Evolutionary conservation across 2,113 vertebrate species (phyloP).

Genomic region (Cepphus grylle): DNA sequence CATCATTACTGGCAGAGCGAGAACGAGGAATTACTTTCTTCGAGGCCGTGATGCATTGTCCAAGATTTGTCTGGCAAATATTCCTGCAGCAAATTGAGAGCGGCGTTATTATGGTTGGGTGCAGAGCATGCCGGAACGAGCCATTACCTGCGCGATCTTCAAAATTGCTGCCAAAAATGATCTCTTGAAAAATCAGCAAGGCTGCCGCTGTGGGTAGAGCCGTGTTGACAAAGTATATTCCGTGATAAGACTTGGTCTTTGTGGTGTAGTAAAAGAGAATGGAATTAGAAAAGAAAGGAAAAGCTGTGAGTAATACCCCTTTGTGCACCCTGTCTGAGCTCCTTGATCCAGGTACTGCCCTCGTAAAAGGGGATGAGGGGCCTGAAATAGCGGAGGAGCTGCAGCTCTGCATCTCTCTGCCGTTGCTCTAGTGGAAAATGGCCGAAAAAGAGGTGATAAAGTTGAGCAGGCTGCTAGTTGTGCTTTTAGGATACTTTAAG

Average conservation of each 20-base stretch:
- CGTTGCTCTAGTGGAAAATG: not conserved
- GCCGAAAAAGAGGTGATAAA: not conserved
- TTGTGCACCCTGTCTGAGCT: not conserved
- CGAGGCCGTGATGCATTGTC: not conserved
- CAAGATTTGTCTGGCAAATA: not conserved
- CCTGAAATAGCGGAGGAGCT: not conserved
- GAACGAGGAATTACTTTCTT: not conserved
- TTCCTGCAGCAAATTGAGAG: not conserved
- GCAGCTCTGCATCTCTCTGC: not conserved
- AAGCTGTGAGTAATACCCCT: not conserved
- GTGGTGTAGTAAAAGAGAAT: not conserved
- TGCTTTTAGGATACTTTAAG: not conserved
- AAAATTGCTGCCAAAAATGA: not conserved
- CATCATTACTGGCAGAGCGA: not conserved
- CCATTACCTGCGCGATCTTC: not conserved
- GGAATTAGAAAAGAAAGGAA: not conserved
- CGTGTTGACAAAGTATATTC: no score
- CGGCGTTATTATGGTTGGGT: rapidly evolving
- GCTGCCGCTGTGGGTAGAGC: not conserved
- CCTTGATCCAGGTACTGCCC: not conserved
- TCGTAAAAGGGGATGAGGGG: not conserved
- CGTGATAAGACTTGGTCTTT: not conserved
- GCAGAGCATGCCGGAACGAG: not conserved
- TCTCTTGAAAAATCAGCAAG: not conserved
- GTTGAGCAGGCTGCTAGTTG: not conserved